Evolutionary conservation across 1,140 invertebrate genomes (phyloP).

Genomic region (Drosophila yakuba): DNA sequence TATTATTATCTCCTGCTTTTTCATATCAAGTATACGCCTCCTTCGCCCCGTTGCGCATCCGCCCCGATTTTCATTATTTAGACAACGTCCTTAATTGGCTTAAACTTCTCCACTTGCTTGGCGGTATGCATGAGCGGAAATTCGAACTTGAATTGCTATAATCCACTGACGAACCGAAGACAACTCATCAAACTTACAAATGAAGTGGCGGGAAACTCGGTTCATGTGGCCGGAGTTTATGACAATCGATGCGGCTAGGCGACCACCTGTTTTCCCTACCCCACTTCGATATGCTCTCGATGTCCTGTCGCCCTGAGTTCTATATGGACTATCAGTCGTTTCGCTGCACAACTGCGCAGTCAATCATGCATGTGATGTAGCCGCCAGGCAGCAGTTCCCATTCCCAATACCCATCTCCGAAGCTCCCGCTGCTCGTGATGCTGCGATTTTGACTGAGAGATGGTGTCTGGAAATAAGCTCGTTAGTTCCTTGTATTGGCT

Average conservation of each 20-base stretch:
- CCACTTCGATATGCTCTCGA: background rate
- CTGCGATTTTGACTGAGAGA: constrained; percentile 46
- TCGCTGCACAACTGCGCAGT: constrained; percentile 78
- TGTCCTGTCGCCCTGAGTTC: constrained; percentile 9
- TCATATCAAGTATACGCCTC: constrained; percentile 52
- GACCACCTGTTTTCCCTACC: constrained; percentile 45
- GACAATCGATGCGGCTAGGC: constrained; percentile 63
- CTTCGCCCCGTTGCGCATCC: background rate
- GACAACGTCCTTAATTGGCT: constrained; percentile 59
- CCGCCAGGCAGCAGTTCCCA: constrained; percentile 62
- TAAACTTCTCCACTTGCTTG: constrained; percentile 22
- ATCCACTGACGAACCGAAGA: constrained; percentile 11
- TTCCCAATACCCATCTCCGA: background rate
- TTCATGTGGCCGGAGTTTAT: constrained; percentile 68
- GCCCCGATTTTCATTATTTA: constrained; percentile 44
- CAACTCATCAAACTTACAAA: constrained; percentile 61
- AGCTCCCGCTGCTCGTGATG: constrained; percentile 11
- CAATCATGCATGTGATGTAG: constrained; percentile 81
- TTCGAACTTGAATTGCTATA: constrained; percentile 18
- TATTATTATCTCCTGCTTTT: constrained; percentile 33
- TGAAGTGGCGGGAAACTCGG: constrained; percentile 52
- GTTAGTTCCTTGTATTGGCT: constrained; percentile 80
- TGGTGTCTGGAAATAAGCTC: constrained; percentile 81
- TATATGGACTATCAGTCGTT: constrained; percentile 40
- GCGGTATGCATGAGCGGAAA: constrained; percentile 24